These are phyloP conservation scores for Lacanobia wlatinum DNA, from an alignment of 2,888 invertebrate species.

Conservation along the genomic window DNA sequence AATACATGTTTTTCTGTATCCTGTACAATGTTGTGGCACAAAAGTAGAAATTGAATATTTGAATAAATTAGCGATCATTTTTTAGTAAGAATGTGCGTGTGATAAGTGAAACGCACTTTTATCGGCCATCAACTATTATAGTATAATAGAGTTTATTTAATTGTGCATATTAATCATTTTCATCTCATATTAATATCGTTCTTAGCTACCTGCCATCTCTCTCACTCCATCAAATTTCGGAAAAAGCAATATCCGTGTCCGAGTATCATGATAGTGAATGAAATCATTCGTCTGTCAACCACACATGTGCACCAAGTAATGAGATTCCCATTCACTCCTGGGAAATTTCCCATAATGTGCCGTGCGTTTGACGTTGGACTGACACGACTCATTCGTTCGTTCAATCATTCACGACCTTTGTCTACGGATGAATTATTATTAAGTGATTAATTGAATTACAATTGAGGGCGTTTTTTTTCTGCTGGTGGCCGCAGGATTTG, in stretches of 20 bases:
- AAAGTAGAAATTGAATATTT: constrained; percentile 49
- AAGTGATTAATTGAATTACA: constrained; percentile 34
- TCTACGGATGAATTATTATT: constrained; percentile 48
- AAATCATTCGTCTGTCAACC: constrained; percentile 82
- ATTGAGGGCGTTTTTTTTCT: neutral
- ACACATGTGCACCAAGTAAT: constrained; percentile 83
- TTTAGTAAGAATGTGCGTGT: constrained; percentile 22
- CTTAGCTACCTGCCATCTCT: constrained; percentile 4
- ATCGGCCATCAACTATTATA: neutral
- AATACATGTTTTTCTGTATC: constrained; percentile 41
- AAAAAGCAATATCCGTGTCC: constrained; percentile 70
- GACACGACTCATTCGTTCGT: constrained; percentile 69
- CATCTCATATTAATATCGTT: constrained; percentile 1
- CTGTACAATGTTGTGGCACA: constrained; percentile 38
- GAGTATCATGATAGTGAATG: constrained; percentile 64
- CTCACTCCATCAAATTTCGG: constrained; percentile 53
- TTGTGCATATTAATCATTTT: neutral
- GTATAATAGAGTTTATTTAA: neutral
- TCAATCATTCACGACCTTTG: constrained; percentile 74
- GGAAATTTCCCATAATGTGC: constrained; percentile 87
- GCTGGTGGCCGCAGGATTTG: neutral
- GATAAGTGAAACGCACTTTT: constrained; percentile 20
- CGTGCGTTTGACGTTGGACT: constrained; percentile 71
- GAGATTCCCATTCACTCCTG: constrained; percentile 86
- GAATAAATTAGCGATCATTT: constrained; percentile 37